Percentiles rank a stretch among this genome's conserved stretches.
phyloP scores from a whole-genome alignment of 2,888 invertebrate species.

The Pandemis cinnamomeana region DNA sequence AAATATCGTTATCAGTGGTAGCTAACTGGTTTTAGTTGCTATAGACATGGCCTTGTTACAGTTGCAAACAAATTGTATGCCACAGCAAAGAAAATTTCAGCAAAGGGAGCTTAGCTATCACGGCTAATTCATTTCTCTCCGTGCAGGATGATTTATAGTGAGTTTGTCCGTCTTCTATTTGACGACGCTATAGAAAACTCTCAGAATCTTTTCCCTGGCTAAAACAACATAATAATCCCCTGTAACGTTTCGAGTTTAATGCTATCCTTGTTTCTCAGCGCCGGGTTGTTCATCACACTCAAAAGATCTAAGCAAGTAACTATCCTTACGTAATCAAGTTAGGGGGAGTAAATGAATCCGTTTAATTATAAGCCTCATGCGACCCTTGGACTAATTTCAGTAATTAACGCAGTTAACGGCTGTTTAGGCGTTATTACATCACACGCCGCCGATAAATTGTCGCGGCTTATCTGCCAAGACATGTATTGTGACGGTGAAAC shows the following conservation, averaged over 20 bases:
- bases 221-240: not conserved
- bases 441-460: constrained; percentile 21
- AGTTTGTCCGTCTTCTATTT: constrained; percentile 27
- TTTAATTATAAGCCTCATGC: constrained; percentile 66
- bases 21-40: too few species aligned
- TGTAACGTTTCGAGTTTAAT: not conserved
- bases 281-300: constrained; percentile 3
- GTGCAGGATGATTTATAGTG: constrained; percentile 42
- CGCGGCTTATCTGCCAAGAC: not conserved
- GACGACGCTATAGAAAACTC: constrained; percentile 7
- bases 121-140: too few species aligned
- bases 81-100: too few species aligned
- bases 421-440: constrained; percentile 47
- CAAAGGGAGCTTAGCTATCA: too few species aligned
- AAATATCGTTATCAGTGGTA: too few species aligned
- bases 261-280: not conserved
- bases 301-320: constrained; percentile 24
- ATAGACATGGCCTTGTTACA: too few species aligned
- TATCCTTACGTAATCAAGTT: constrained; percentile 56
- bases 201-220: constrained; percentile 3
- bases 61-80: too few species aligned
- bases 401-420: constrained; percentile 60
- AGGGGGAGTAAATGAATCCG: constrained; percentile 62
- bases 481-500: not conserved
- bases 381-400: constrained; percentile 57